Percentiles rank a stretch among this genome's conserved stretches.
phyloP scores from a whole-genome alignment of 2,888 invertebrate species.

The Rhorus exstirpatorius region DNA sequence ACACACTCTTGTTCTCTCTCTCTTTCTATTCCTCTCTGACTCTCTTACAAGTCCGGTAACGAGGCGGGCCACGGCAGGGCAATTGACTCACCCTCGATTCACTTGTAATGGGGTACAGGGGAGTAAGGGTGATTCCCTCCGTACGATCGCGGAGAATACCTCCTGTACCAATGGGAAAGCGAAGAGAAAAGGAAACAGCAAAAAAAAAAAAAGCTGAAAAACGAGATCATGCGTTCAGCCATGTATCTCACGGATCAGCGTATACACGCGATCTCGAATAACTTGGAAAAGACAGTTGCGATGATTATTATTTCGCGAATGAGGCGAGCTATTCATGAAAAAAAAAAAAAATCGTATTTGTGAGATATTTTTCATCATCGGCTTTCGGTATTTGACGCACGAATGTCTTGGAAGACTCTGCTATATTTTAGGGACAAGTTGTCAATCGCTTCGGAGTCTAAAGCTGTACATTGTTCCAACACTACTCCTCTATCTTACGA shows the following conservation, averaged over 20 bases:
- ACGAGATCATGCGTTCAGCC: neutral
- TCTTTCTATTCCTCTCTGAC: constrained; percentile 23
- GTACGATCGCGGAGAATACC: constrained; percentile 21
- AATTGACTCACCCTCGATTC: constrained; percentile 68
- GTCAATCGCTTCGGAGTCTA: no score
- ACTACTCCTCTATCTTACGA: no score
- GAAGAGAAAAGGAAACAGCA: constrained; percentile 20
- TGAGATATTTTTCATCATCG: no score
- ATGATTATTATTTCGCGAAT: no score
- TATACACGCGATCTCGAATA: neutral
- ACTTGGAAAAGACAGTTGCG: neutral
- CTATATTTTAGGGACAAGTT: no score
- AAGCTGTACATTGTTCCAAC: no score
- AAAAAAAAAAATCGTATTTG: no score
- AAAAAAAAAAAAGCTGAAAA: constrained; percentile 2
- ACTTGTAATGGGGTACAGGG: constrained; percentile 54
- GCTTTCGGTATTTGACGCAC: no score
- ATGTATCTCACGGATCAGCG: constrained; percentile 6
- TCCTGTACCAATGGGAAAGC: constrained; percentile 7
- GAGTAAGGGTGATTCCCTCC: constrained; percentile 10
- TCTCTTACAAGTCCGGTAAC: constrained; percentile 61
- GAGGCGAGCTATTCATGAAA: no score
- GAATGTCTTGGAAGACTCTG: no score
- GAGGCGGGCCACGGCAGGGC: constrained; percentile 52
- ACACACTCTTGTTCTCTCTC: constrained; percentile 3